phyloP scores from a whole-genome alignment of 1,140 invertebrate species.

The Platyscapa corneri region DNA sequence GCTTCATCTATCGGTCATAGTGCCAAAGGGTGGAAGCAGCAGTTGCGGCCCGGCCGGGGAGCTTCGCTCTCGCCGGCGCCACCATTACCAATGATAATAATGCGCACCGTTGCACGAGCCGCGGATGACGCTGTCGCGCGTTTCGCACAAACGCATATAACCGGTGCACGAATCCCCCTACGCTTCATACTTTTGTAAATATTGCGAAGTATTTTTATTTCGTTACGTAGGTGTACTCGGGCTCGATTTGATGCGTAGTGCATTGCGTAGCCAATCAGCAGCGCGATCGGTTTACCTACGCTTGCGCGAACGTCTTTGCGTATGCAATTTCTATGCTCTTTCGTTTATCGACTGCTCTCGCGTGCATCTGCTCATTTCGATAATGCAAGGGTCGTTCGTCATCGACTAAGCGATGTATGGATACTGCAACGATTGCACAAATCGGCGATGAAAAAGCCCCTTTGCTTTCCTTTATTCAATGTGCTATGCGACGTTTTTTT shows the following conservation, averaged over 20 bases:
- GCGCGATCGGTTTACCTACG: neutral
- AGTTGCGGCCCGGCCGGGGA: neutral
- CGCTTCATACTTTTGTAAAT: constrained; percentile 34
- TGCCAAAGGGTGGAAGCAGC: constrained; percentile 49
- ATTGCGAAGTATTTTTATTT: constrained; percentile 24
- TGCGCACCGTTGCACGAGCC: constrained; percentile 34
- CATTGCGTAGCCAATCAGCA: neutral
- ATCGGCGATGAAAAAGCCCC: neutral
- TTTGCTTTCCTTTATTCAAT: neutral
- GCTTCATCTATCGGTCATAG: constrained; percentile 80
- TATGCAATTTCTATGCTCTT: neutral
- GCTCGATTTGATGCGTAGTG: neutral
- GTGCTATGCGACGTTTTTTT: neutral
- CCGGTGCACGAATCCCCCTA: neutral
- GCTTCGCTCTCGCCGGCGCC: neutral
- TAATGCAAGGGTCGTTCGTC: neutral
- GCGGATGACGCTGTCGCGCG: constrained; percentile 14
- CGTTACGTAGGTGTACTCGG: neutral
- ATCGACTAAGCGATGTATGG: neutral
- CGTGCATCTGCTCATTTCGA: neutral
- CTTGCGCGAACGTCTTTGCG: neutral
- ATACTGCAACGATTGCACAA: neutral
- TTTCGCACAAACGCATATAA: neutral
- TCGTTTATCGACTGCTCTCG: neutral
- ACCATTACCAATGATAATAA: constrained; percentile 39